Base-by-base conservation (phyloP, 1,140 invertebrate species). In the Pentalonia nigronervosa region DNA sequence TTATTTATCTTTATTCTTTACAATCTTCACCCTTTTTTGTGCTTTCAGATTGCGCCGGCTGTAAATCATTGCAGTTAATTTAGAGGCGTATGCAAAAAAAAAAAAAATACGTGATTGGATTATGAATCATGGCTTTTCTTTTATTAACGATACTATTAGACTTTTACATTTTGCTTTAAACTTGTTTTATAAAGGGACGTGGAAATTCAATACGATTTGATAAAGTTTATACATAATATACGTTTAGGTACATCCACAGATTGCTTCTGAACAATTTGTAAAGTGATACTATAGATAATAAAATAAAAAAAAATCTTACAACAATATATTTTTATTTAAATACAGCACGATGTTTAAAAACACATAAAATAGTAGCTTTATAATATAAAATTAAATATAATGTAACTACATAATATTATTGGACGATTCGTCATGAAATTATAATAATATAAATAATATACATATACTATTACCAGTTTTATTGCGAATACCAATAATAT, bases 51-150 rank as follows among this genome's bases (percentile, higher is more conserved):
- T 89, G 87, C 7, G n/a, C 87, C 34, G 21, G 87, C 34, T 50
- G 48, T 89, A 89, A 89, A 89, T 53, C 87, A 34, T 89, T 30
- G 2, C 87, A 89, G n/a, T 89, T 89, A 53, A 89, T 53, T 89
- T 50, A 89, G n/a, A 53, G 21, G n/a, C 87, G n/a, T 11, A 89
- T 89, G 48, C 48, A 53, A 86, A 86, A 30, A 86, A 86, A 83
- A n/a, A 84, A 45, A 41, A 86, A 88, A 47, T 87, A 53, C 87
- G 87, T 89, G 87, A 89, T 53, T 53, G 47, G n/a, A 89, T 36
- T 89, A 53, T 53, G n/a, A 89, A 89, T 11, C 87, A 30, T 11
- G n/a, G 3, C 9, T 14, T 84, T 41, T 36, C 76, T 83, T 83
- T 83, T 83, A 21, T 23, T 83, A 83, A 48, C n/a, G 47, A 87